Base-by-base conservation (phyloP, 2,113 vertebrate species). In the Lucifuga dentata region DNA sequence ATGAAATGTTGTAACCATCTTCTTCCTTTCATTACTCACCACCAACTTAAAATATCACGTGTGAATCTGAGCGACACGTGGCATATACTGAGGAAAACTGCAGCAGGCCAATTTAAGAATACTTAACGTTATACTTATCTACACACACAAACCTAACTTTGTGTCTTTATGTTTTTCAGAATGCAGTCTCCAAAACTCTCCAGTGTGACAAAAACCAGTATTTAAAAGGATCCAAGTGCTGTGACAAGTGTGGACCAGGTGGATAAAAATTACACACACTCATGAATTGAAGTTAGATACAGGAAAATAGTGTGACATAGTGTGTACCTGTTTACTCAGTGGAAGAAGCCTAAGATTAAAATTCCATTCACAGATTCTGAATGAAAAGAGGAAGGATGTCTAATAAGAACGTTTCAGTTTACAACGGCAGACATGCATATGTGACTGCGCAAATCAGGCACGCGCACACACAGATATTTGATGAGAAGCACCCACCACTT, bases 171-270 rank as follows among this genome's bases (percentile, higher is more conserved):
- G 5, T 77, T 19, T 77, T 83, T 40, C 65, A 94, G 93, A 56
- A 50, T 16, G 79, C 35, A 9, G 39, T 64, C 21, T 76, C 85
- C 61, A 91, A 78, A 82, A 40, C 85, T 15, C 11, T 69, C 19
- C 48, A 50, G 3, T 93, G 93, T 78, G 68, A 65, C 12, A 76
- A 69, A 5, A 53, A 20, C n/a, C 84, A 93, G 6, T 93, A 92
- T 55, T 13, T 65, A 9, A 83, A 51, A 68, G 66, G 41, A 16
- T 67, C 66, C 55, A 85, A 24, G 51, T 94, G 92, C 81, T 93
- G 93, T 68, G 51, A 73, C 1, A 91, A 86, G 75, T 94, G 93
- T 86, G 7, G 29, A 73, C 89, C 91, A 90, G 93, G 93, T 29
- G 26, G 26, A 7, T 29, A 3, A 57, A 36, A 52, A 36, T 53